Evolutionary conservation across 2,113 vertebrate genomes (phyloP).

Genomic region (Pedetes capensis): DNA sequence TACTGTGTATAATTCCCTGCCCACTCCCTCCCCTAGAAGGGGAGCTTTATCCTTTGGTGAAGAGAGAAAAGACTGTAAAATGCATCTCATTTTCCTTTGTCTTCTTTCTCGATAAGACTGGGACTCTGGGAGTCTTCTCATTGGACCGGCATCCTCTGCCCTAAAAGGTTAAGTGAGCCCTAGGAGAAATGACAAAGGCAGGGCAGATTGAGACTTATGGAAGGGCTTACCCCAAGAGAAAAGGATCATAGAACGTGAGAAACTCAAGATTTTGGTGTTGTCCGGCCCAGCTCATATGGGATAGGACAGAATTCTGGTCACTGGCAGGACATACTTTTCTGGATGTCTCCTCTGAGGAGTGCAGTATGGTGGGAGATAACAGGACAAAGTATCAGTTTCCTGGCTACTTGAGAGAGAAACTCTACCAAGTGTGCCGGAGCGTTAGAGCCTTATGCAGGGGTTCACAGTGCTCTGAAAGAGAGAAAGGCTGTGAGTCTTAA

Average conservation of each 20-base stretch:
- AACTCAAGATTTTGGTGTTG: background rate
- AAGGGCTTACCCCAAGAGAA: background rate
- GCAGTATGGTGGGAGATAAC: background rate
- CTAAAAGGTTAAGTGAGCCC: background rate
- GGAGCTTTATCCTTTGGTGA: background rate
- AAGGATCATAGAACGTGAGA: background rate
- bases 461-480: background rate
- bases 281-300: background rate
- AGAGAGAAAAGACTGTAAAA: background rate
- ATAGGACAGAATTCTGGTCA: background rate
- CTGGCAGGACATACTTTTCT: background rate
- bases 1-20: background rate
- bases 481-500: background rate
- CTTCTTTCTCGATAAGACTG: background rate
- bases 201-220: background rate
- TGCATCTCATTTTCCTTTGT: background rate
- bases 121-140: background rate
- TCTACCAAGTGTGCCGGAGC: background rate
- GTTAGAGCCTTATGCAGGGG: accelerated
- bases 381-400: background rate
- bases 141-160: background rate
- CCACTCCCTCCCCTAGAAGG: background rate
- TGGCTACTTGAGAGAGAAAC: background rate
- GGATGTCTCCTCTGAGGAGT: background rate
- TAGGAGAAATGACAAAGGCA: background rate